Base-by-base conservation (phyloP, 2,797 vertebrate species). In the Anguilla obscura region DNA sequence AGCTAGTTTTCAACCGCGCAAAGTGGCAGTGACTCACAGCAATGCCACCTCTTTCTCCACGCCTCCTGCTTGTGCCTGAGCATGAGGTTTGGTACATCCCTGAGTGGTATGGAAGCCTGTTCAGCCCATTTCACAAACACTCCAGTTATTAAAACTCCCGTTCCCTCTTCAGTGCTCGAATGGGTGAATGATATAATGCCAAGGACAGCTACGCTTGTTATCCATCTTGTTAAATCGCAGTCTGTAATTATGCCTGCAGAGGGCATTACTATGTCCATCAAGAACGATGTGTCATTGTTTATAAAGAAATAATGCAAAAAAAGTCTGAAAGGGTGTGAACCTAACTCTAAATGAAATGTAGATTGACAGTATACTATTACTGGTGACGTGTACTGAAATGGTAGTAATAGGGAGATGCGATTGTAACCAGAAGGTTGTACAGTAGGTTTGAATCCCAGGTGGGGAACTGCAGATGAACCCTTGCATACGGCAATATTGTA, bases 111-210 rank as follows among this genome's bases (percentile, higher is more conserved):
- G 58, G 88, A 93, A 91, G 90, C 91, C 85, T 88, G 91, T 92
- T 91, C 45, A 87, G 86, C 88, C 89, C 90, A 93, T 93, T 91
- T 93, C 93, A 91, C 71, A 60, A 82, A 90, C 82, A 89, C 84
- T 89, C 85, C 58, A 80, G 54, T 84, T 90, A 88, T 91, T 89
- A 89, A 91, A 91, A 91, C 87, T 84, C 50, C 87, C 33, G 86
- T 89, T 63, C 58, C 88, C 86, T 88, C 79, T 84, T 24, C 63
- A 36, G 27, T 33, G 12, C 69, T 74, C 12, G 27, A 30, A 45
- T 45, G 69, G 69, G 10, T 7, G 27, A 74, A 36, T 74, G 27
- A 14, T 74, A 36, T 33, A 74, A 74, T 74, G 69, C 69, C 69
- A 36, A 12, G 21, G 30, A 85, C n/a, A 58, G 18, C 9, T 56